Conservation (phyloP, 2,888 invertebrate species). For the Spilosoma lubricipeda region DNA sequence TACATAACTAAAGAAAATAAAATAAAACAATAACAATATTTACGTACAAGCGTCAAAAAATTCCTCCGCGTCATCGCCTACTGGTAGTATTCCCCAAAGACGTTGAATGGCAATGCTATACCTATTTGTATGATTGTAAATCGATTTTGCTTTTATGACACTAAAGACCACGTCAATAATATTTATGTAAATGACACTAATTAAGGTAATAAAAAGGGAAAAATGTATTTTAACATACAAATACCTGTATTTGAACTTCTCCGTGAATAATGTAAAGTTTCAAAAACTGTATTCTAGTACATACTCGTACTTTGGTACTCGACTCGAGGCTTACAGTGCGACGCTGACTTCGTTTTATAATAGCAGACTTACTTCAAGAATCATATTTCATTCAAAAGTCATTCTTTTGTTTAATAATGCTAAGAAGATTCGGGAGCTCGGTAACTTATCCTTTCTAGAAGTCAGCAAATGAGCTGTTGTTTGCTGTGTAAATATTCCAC, state of each 20-base stretch:
- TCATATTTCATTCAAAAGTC: constrained; percentile 49
- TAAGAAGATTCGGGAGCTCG: constrained; percentile 31
- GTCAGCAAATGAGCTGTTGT: constrained; percentile 39
- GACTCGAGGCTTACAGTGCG: constrained; percentile 26
- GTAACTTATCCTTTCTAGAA: constrained; percentile 57
- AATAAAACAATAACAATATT: too few relatives aligned
- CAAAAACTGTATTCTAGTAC: constrained; percentile 35
- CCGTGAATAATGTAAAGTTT: constrained; percentile 35
- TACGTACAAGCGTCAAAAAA: too few relatives aligned
- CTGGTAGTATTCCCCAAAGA: too few relatives aligned
- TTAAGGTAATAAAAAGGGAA: neutral
- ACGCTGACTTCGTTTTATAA: constrained; percentile 30
- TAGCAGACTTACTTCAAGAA: constrained; percentile 38
- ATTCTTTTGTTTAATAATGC: constrained; percentile 46
- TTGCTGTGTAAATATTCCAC: constrained; percentile 33
- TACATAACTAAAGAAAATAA: too few relatives aligned
- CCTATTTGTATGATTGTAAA: too few relatives aligned
- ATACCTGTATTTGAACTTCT: constrained; percentile 27
- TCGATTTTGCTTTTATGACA: too few relatives aligned
- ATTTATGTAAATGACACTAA: neutral
- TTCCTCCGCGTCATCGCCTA: too few relatives aligned
- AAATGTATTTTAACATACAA: constrained; percentile 23
- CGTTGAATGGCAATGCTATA: too few relatives aligned
- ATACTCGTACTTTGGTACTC: constrained; percentile 20
- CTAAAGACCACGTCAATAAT: neutral